Base-by-base conservation (phyloP, 2,888 invertebrate species). In the Mimachlamys varia region DNA sequence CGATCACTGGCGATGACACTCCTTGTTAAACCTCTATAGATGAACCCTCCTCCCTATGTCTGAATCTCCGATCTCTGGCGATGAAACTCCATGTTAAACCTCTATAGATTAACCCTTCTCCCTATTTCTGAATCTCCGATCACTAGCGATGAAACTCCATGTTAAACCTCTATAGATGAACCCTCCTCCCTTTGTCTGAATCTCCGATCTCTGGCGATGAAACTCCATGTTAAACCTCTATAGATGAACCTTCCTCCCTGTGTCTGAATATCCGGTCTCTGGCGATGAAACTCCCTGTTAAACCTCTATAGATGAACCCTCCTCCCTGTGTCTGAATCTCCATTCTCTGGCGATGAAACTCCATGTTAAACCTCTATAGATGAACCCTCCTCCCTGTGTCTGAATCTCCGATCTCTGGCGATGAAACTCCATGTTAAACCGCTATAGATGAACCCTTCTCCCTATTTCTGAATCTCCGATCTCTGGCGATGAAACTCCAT, bases 41-140 rank as follows among this genome's bases (percentile, higher is more conserved):
- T 76, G 76, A 27, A 33, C 15, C 76, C 33, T 15, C 33, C 27
- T 76, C 76, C 27, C 12, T 13, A 33, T 27, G 33, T 76, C 33
- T 22, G 76, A 76, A 76, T 76, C 76, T 76, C 76, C 76, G 33
- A 76, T 76, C 76, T 33, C 76, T 76, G 76, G 12, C 33, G 33
- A 76, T 76, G 27, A 44, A 76, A 33, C 76, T 76, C 76, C 76
- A 0, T 27, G 76, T 76, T 76, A 27, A 76, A 27, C 27, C 12
- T 33, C 33, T 27, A 27, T 33, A 15, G 76, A 76, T 76, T 27
- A 27, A 33, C 15, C 76, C 33, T 15, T 76, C 27, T 76, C 76
- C 27, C 12, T 13, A 33, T 27, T 2, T 76, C 33, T 22, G 76
- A 76, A 76, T 76, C 76, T 76, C 76, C 76, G 33, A 76, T 76